Evolutionary conservation across 2,888 invertebrate genomes (phyloP).

Genomic region (Drosophila mimetica): DNA sequence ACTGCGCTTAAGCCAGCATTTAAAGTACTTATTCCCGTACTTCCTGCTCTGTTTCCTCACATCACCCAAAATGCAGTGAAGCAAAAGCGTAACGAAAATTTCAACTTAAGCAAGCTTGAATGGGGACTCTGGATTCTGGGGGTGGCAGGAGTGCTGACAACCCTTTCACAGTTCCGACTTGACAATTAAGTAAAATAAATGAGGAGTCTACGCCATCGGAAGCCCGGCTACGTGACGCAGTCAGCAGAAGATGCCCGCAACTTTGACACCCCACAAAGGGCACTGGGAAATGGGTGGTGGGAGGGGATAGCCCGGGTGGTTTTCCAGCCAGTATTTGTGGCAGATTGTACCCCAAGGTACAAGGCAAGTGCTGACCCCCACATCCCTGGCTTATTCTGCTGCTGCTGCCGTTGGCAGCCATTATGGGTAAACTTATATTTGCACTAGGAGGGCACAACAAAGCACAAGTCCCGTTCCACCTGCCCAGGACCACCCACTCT

Average conservation of each 20-base stretch:
- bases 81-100: slow-evolving; percentile 64
- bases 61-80: slow-evolving; percentile 39
- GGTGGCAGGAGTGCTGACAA: slow-evolving; percentile 58
- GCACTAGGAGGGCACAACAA: slow-evolving; percentile 70
- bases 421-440: slow-evolving; percentile 79
- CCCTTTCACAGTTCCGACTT: slow-evolving; percentile 78
- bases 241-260: slow-evolving; percentile 71
- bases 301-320: slow-evolving; percentile 27
- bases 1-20: slow-evolving; percentile 1
- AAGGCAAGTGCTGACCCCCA: slow-evolving; percentile 44
- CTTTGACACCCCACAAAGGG: slow-evolving; percentile 65
- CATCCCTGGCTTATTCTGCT: slow-evolving; percentile 7
- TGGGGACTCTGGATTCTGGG: background rate
- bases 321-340: slow-evolving; percentile 61
- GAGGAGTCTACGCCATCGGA: slow-evolving; percentile 63
- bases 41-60: background rate
- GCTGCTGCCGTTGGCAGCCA: slow-evolving; percentile 71
- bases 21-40: slow-evolving; percentile 16
- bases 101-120: slow-evolving; percentile 13
- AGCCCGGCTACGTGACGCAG: slow-evolving; percentile 66
- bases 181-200: slow-evolving; percentile 82
- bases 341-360: slow-evolving; percentile 78
- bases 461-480: slow-evolving; percentile 40
- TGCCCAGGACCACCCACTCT: background rate
- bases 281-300: slow-evolving; percentile 7